phyloP scores from a whole-genome alignment of 2,113 vertebrate genomes.

The Maccullochella peelii region DNA sequence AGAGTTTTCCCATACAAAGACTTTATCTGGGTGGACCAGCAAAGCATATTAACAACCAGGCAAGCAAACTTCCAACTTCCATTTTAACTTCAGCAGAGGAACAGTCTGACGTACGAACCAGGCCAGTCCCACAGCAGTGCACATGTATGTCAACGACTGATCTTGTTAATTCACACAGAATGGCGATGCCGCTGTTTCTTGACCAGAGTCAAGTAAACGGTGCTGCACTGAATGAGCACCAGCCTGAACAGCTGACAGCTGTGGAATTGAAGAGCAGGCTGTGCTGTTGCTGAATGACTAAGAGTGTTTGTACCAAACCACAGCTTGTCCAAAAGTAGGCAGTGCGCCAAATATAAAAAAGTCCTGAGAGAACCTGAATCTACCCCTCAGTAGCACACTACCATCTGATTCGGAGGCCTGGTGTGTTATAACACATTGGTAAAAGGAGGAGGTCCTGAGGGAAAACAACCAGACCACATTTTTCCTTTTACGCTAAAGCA shows the following conservation, averaged over 20 bases:
- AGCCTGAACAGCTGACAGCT: slow-evolving; percentile 31
- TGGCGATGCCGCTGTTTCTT: background rate
- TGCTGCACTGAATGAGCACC: slow-evolving; percentile 5
- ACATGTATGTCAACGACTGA: background rate
- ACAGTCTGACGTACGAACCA: slow-evolving; percentile 13
- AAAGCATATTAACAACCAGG: slow-evolving; percentile 5
- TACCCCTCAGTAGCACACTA: background rate
- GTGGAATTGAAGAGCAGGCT: slow-evolving; percentile 22
- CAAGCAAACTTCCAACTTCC: background rate
- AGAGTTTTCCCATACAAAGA: background rate
- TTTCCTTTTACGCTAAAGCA: slow-evolving; percentile 13
- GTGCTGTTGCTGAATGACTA: slow-evolving; percentile 18
- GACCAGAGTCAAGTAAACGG: background rate
- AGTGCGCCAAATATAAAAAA: background rate
- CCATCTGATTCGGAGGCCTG: background rate
- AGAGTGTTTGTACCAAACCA: background rate
- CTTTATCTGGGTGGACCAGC: background rate
- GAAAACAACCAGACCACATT: slow-evolving; percentile 3
- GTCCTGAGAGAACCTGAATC: background rate
- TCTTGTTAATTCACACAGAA: slow-evolving; percentile 27
- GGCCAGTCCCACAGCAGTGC: background rate
- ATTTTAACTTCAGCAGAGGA: background rate
- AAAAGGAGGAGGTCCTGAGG: background rate
- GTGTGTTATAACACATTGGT: background rate
- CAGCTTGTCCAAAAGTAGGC: background rate